Evolutionary conservation across 1,140 invertebrate genomes (phyloP), one percentile per base, ranked within the genome.

Genomic region (Heliothis virescens): DNA sequence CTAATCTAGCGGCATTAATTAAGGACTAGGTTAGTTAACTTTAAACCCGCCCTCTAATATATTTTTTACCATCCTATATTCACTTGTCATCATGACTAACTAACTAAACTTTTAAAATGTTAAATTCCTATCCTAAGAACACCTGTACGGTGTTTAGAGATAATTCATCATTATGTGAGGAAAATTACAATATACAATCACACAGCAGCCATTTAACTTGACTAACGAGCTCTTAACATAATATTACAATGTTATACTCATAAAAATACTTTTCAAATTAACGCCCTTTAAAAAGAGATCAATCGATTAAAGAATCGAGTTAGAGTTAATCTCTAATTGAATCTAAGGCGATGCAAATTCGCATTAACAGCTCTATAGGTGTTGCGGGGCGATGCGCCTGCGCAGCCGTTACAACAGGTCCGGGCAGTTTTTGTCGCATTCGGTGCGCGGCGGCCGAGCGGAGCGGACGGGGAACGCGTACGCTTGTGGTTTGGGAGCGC

Each of bases 321-420:
- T 48, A 9, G 41, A 53, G 29, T 50, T 78, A 67, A 78, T 78
- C 75, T 78, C 29, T 78, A 78, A 78, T 67, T 67, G 62, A 78
- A 78, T 78, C 75, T 78, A 78, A 78, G 62, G 26, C 52, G 62
- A 67, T 78, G 75, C 75, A 78, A 79, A 79, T 75, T 75, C 62
- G 47, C 47, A 67, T 74, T 62, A 81, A 48, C 84, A 83, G 50
- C 82, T 83, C 86, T 79, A 83, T 79, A 63, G 53, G 41, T 65
- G 79, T 79, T 26, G 79, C 57, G 73, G 75, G 79, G 72, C 81
- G 81, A 72, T 79, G 81, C 81, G 79, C 82, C 52, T 13, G 79
- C 79, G 82, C 63, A 72, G 83, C 86, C 86, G 87, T 90, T 90
- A 87, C 76, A 85, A 85, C 88, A 84, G 75, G 87, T 87, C 82